Conservation (phyloP, 2,797 vertebrate species). For the Diplodus puntazzo region DNA sequence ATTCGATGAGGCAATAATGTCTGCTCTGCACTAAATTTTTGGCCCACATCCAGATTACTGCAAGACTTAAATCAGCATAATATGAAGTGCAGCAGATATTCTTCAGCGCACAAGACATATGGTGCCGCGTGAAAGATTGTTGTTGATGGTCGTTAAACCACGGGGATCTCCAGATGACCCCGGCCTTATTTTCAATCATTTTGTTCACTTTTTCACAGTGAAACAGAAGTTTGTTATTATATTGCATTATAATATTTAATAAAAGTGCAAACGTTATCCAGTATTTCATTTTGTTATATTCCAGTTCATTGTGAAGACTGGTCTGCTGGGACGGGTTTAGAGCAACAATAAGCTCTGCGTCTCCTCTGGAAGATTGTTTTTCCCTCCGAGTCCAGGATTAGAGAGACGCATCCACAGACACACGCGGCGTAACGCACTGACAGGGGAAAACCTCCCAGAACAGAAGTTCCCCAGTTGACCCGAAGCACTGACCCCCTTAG, state of each 20-base stretch:
- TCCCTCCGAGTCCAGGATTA: slow-evolving; percentile 43
- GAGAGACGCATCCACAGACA: slow-evolving; percentile 18
- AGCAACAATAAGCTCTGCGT: slow-evolving; percentile 33
- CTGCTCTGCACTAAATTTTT: slow-evolving; percentile 42
- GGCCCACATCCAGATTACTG: slow-evolving; percentile 63
- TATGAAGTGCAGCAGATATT: slow-evolving; percentile 62
- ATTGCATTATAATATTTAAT: slow-evolving; percentile 20
- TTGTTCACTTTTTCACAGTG: slow-evolving; percentile 13
- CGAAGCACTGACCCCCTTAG: not conserved
- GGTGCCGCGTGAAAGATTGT: slow-evolving; percentile 33
- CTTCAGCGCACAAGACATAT: slow-evolving; percentile 48
- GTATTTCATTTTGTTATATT: slow-evolving; percentile 21
- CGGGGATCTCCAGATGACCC: slow-evolving; percentile 21
- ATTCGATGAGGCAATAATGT: slow-evolving; percentile 57
- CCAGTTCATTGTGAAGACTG: slow-evolving; percentile 19
- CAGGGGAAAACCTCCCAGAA: not conserved
- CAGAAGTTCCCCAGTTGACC: not conserved
- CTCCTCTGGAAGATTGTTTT: slow-evolving; percentile 38
- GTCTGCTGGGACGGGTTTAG: slow-evolving; percentile 25
- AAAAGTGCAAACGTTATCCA: slow-evolving; percentile 30
- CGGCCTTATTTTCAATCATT: not conserved
- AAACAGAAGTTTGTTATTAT: slow-evolving; percentile 31
- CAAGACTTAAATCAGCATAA: slow-evolving; percentile 60
- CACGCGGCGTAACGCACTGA: slow-evolving; percentile 14
- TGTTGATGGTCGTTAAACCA: slow-evolving; percentile 23